A percentile compares a stretch with the other conserved stretches of the same genome.
phyloP scores from a whole-genome alignment of 2,113 vertebrate species.

The Hucho hucho region DNA sequence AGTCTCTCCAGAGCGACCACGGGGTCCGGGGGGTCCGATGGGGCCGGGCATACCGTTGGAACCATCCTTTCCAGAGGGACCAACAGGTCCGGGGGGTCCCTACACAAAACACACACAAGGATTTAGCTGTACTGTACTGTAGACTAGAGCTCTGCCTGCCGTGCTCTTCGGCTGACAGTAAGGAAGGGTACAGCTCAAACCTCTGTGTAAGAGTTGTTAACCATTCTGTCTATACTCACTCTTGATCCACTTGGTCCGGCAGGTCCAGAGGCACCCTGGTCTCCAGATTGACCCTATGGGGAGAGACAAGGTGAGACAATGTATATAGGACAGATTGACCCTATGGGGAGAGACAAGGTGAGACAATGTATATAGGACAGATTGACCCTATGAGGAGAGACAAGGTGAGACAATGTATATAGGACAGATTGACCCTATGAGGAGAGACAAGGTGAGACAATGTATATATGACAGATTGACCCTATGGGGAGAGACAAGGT shows the following conservation, averaged over 20 bases:
- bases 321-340: neutral
- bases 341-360: no score
- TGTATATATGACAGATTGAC: no score
- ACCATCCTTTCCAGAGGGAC: slow-evolving; percentile 92
- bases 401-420: no score
- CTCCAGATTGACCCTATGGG: slow-evolving; percentile 89
- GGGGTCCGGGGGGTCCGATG: slow-evolving; percentile 91
- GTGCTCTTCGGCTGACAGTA: neutral
- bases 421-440: no score
- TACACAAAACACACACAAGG: slow-evolving; percentile 43
- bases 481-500: no score
- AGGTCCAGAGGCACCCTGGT: slow-evolving; percentile 92
- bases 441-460: no score
- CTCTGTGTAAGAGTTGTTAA: neutral
- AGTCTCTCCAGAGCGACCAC: slow-evolving; percentile 87
- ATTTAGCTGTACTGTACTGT: neutral
- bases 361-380: no score
- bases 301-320: slow-evolving; percentile 19
- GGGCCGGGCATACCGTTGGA: slow-evolving; percentile 87
- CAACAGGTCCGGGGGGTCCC: slow-evolving; percentile 92
- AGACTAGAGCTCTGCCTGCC: neutral
- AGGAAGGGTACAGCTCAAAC: no score
- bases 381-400: no score
- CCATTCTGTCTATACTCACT: slow-evolving; percentile 72
- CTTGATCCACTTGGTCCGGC: slow-evolving; percentile 87